Percentiles rank a stretch among this genome's conserved stretches.
These are phyloP conservation scores for Glossophaga mutica DNA, from an alignment of 2,797 vertebrate genomes.

Conservation along the genomic window DNA sequence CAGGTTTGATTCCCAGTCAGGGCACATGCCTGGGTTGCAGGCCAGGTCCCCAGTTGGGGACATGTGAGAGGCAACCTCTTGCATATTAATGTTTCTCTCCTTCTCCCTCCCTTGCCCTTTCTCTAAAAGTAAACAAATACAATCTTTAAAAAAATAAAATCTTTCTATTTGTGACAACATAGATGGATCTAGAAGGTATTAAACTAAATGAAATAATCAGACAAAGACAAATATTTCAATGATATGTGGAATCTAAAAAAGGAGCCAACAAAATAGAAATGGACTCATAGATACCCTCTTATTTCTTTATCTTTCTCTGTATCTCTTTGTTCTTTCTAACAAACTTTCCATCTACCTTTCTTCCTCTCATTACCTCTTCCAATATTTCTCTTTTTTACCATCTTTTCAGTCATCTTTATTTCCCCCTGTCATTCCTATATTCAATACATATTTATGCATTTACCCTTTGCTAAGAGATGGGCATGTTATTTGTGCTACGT, in stretches of 20 bases:
- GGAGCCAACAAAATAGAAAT: not conserved
- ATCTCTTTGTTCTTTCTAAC: not conserved
- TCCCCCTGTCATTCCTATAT: not conserved
- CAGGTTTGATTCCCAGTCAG: no score
- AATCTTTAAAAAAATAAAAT: not conserved
- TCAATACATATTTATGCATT: not conserved
- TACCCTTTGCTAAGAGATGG: not conserved
- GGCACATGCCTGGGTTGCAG: no score
- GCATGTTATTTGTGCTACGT: not conserved
- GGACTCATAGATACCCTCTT: not conserved
- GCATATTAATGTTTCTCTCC: no score
- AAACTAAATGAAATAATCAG: not conserved
- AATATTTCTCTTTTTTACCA: not conserved
- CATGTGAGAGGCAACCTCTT: no score
- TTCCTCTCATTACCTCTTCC: not conserved
- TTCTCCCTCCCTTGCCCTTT: no score
- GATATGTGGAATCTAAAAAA: not conserved
- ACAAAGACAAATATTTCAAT: not conserved
- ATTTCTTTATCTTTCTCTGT: not conserved
- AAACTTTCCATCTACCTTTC: not conserved
- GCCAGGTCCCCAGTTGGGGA: no score
- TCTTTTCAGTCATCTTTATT: not conserved
- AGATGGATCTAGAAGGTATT: not conserved
- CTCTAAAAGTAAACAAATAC: no score
- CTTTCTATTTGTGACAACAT: not conserved